Base-by-base conservation (phyloP, 2,888 invertebrate species). In the Crocallis elinguaria region DNA sequence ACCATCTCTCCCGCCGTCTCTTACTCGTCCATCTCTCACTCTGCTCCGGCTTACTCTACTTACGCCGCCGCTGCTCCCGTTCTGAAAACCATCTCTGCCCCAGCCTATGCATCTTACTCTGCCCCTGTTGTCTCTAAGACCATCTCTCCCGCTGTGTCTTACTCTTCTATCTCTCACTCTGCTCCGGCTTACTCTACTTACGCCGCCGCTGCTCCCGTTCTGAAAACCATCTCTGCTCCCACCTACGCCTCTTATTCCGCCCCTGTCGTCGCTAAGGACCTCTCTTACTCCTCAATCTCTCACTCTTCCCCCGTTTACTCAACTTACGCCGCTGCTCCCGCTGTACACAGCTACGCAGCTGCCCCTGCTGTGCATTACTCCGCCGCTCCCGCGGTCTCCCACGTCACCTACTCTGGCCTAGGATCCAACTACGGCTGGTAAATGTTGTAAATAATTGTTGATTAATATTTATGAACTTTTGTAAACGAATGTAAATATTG, bases 331-430 rank as follows among this genome's bases (percentile, higher is more conserved):
- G 69, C 79, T 49, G 58, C 69, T 17, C 67, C 71, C 39, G 57
- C 90, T 43, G 93, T 93, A 6, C 50, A 69, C 55, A 64, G n/a
- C n/a, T n/a, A n/a, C n/a, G n/a, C n/a, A n/a, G n/a, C n/a, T n/a
- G n/a, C n/a, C n/a, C n/a, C 64, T 41, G 69, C 71, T 45, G 73
- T 93, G 35, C 69, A 87, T 41, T 93, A 93, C 83, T 89, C 90
- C 16, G 93, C 94, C 30, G 93, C 93, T 33, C 92, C 93, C 41
- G 91, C 92, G 50, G 94, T 94, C 14, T 93, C 95, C 41, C 94
- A 94, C 76, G 93, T 94, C 64, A 85, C 92, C 60, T 95, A 94
- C 88, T 84, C 93, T 55, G 94, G 94, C 49, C 88, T 93, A 38
- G 94, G 86, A 49, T 79, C 81, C 57, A 82, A 75, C 73, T 88